These are phyloP conservation scores for Drosophila neocordata DNA, from an alignment of 1,140 invertebrate genomes.

Conservation along the genomic window DNA sequence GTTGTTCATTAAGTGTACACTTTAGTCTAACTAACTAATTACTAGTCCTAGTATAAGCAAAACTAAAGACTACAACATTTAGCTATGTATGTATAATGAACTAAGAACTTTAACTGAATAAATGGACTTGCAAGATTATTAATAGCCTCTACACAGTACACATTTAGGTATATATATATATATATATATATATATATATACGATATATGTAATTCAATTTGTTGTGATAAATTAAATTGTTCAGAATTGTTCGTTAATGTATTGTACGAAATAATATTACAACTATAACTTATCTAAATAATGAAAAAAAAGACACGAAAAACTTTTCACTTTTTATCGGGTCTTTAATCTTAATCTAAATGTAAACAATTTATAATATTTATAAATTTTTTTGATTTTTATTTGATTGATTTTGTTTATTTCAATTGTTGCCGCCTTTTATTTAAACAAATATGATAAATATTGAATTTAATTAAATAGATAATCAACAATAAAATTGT, in stretches of 20 bases:
- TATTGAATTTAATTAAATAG: constrained; percentile 71
- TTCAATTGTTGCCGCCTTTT: constrained; percentile 28
- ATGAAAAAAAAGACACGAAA: not conserved
- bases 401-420: constrained; percentile 10
- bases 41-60: constrained; percentile 7
- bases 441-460: constrained; percentile 44
- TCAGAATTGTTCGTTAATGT: constrained; percentile 43
- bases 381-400: constrained; percentile 28
- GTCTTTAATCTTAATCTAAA: not conserved
- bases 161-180: constrained; percentile 24
- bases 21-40: constrained; percentile 12
- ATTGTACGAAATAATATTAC: constrained; percentile 1
- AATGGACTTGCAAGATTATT: constrained; percentile 22
- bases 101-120: constrained; percentile 27
- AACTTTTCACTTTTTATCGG: not conserved
- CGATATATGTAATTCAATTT: constrained; percentile 54
- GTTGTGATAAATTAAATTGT: constrained; percentile 71
- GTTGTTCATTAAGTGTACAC: constrained; percentile 52
- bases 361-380: constrained; percentile 5
- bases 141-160: constrained; percentile 21
- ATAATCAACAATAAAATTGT: constrained; percentile 75
- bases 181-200: constrained; percentile 24
- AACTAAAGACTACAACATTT: constrained; percentile 36
- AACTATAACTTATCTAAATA: not conserved
- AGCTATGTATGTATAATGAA: not conserved